These are phyloP conservation scores for Megaptera novaeangliae DNA, from an alignment of 2,113 vertebrate genomes.

Conservation along the genomic window DNA sequence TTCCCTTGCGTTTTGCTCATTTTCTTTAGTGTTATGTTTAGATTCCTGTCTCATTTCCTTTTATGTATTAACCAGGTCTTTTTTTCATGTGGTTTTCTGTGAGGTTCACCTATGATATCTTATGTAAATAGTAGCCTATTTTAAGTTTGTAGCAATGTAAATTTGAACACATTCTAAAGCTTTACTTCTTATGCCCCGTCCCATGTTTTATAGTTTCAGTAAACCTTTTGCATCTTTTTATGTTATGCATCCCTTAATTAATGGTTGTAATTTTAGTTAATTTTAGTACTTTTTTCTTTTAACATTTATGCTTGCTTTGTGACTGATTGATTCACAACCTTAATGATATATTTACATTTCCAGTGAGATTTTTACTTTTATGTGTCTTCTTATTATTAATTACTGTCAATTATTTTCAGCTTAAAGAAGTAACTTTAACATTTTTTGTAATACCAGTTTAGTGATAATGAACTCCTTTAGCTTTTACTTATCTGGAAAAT, in stretches of 20 bases:
- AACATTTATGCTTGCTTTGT: not conserved
- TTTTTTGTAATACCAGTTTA: not conserved
- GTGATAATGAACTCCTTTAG: too few relatives aligned
- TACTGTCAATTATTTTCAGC: not conserved
- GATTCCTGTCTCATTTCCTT: not conserved
- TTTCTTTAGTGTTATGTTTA: not conserved
- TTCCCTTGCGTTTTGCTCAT: not conserved
- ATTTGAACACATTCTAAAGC: not conserved
- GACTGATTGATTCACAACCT: not conserved
- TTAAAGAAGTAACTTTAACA: not conserved
- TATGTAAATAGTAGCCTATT: too few relatives aligned
- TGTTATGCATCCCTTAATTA: not conserved
- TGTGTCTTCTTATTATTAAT: not conserved
- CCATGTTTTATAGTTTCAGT: too few relatives aligned
- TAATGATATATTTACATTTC: not conserved
- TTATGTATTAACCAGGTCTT: not conserved
- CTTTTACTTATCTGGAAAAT: too few relatives aligned
- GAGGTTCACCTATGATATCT: too few relatives aligned
- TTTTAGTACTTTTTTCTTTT: too few relatives aligned
- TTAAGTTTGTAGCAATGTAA: not conserved
- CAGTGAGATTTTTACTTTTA: not conserved
- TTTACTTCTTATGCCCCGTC: not conserved
- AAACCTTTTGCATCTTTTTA: not conserved
- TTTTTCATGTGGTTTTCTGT: too few relatives aligned
- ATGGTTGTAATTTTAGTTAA: not conserved